phyloP scores from a whole-genome alignment of 2,797 vertebrate genomes.

The Australoheros facetus region DNA sequence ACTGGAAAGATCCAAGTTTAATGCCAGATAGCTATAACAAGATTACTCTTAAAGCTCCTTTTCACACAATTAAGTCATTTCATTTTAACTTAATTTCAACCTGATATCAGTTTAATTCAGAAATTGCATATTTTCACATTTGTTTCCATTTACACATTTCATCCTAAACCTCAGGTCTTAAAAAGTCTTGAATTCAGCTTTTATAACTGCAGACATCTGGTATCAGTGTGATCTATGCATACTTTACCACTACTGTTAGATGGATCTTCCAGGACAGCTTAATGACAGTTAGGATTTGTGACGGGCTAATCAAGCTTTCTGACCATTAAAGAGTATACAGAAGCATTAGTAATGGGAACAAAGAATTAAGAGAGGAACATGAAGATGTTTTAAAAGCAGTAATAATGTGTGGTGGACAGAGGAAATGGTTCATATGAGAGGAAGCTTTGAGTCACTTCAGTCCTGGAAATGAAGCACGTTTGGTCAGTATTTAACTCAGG shows the following conservation, averaged over 20 bases:
- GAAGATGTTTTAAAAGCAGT: background rate
- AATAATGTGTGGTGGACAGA: background rate
- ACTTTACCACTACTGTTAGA: background rate
- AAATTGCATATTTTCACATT: background rate
- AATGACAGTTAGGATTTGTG: background rate
- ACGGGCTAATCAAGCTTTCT: background rate
- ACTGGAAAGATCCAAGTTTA: background rate
- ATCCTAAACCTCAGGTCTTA: background rate
- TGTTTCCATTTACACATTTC: background rate
- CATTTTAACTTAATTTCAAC: background rate
- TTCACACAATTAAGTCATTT: background rate
- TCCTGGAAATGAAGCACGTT: conserved; percentile 11
- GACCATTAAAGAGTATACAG: background rate
- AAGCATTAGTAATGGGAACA: background rate
- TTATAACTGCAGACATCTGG: background rate
- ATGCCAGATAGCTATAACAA: background rate
- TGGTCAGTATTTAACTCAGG: background rate
- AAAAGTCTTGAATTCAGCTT: background rate
- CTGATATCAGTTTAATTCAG: background rate
- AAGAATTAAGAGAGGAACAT: background rate
- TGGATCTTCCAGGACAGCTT: no score
- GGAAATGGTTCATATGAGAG: background rate
- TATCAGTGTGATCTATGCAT: background rate
- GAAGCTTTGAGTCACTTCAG: conserved; percentile 18
- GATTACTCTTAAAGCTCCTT: background rate